phyloP scores from a whole-genome alignment of 2,797 vertebrate species.

The Mastacembelus armatus region DNA sequence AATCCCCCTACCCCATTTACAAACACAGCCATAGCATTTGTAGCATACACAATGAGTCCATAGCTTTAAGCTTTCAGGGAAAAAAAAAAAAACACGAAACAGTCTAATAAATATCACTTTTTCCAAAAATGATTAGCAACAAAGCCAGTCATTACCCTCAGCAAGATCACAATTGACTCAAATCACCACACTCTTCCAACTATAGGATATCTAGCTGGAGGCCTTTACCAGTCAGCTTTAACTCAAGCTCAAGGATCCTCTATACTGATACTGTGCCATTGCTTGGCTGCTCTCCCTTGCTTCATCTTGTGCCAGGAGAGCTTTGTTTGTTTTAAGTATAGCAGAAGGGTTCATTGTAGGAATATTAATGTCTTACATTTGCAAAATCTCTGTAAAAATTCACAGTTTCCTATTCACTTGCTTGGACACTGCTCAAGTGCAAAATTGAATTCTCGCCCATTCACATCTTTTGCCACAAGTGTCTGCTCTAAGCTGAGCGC shows the following conservation, averaged over 20 bases:
- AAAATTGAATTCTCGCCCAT: slow-evolving; percentile 76
- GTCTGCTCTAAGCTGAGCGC: slow-evolving; percentile 69
- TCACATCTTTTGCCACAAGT: slow-evolving; percentile 69
- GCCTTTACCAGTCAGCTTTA: slow-evolving; percentile 23
- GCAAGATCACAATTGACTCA: slow-evolving; percentile 26
- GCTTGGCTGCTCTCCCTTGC: slow-evolving; percentile 32
- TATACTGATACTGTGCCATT: slow-evolving; percentile 18
- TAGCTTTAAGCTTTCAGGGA: slow-evolving; percentile 4
- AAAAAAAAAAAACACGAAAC: slow-evolving; percentile 20
- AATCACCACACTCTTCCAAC: slow-evolving; percentile 30
- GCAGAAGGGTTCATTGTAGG: slow-evolving; percentile 53
- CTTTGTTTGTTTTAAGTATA: slow-evolving; percentile 65
- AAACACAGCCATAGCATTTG: slow-evolving; percentile 7
- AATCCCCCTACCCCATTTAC: slow-evolving; percentile 33
- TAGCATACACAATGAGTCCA: slow-evolving; percentile 3
- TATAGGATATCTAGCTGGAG: slow-evolving; percentile 41
- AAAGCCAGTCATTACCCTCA: slow-evolving; percentile 19
- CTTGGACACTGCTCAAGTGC: slow-evolving; percentile 79
- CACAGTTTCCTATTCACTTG: slow-evolving; percentile 56
- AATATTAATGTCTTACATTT: slow-evolving; percentile 72
- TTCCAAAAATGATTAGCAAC: not conserved
- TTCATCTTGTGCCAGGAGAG: slow-evolving; percentile 41
- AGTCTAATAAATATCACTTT: slow-evolving; percentile 23
- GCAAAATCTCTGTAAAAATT: slow-evolving; percentile 60
- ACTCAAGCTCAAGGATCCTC: slow-evolving; percentile 38